Conservation (phyloP, 2,113 vertebrate genomes). For the Charina bottae region DNA sequence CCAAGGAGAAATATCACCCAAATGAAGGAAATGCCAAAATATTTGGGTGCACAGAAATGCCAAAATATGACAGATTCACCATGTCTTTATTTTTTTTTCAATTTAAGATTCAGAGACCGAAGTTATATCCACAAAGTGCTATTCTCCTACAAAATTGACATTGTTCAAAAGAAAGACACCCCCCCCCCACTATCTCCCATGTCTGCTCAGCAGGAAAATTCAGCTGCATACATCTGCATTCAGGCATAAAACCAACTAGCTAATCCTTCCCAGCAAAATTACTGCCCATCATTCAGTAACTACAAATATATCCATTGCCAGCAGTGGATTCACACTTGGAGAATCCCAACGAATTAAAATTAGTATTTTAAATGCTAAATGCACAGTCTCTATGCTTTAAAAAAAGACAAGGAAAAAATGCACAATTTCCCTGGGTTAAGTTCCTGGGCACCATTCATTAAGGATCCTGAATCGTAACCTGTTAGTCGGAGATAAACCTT, state of each 20-base stretch:
- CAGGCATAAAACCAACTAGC: constrained; percentile 44
- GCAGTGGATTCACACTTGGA: constrained; percentile 56
- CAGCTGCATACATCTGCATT: constrained; percentile 47
- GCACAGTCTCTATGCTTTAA: constrained; percentile 24
- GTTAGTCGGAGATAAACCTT: not conserved
- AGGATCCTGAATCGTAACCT: constrained; percentile 14
- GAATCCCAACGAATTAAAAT: constrained; percentile 55
- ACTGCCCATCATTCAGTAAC: constrained; percentile 32
- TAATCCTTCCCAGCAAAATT: constrained; percentile 30
- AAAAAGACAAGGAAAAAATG: constrained; percentile 26
- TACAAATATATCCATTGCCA: constrained; percentile 59
- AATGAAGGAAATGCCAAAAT: not conserved
- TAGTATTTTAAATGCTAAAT: constrained; percentile 15
- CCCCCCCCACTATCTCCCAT: constrained; percentile 33
- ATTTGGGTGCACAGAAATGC: constrained; percentile 45
- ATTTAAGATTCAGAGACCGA: constrained; percentile 51
- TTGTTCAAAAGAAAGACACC: constrained; percentile 29
- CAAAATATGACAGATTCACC: constrained; percentile 44
- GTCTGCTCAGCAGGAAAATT: constrained; percentile 40
- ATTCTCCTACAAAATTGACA: not conserved
- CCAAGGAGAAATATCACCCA: not conserved
- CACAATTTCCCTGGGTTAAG: constrained; percentile 46
- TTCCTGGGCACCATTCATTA: not conserved
- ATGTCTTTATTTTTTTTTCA: constrained; percentile 46
- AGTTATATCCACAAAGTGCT: constrained; percentile 37